Base-by-base conservation (phyloP, 2,113 vertebrate species). In the Urocolius indicus region DNA sequence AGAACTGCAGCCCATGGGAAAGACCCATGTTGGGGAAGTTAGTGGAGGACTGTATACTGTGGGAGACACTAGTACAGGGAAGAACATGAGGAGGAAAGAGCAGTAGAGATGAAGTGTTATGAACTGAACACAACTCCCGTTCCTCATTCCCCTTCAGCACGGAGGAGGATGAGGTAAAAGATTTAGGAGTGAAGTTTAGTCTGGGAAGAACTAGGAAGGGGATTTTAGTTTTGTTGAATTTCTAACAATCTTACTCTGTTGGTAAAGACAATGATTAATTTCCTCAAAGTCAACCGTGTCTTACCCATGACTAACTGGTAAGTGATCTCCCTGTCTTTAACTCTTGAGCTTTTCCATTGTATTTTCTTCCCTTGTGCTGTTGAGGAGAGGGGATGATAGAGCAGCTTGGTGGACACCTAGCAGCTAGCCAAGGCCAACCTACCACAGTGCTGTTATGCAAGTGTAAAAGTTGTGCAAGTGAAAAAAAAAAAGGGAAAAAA, bases 101-200 rank as follows among this genome's bases (percentile, higher is more conserved):
- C 2, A 7, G 38, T 13, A 73, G 77, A 73, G 41, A 41, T 2
- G 3, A 55, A 20, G 16, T 18, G 4, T 66, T 34, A 57, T 7
- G 12, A 48, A 49, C 30, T 32, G 36, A 43, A 5, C 5, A 43
- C 20, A 67, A 54, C 17, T 8, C 12, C 5, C 9, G 79, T 29
- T 54, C 32, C 17, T 5, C 4, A 23, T 21, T 2, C 13, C 13
- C 6, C 5, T 43, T 9, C 0, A 1, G 12, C 4, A 21, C 6
- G 0, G 0, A 4, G 1, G 13, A 13, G 6, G 10, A 77, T 16
- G 8, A 79, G 14, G 9, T 3, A 46, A 14, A 57, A 75, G 13
- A 62, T 12, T 5, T 16, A 4, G 11, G 71, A 83, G 36, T 43
- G 10, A 58, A 65, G 38, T 0, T 49, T 10, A 87, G 26, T 19